A percentile compares a stretch with the other conserved stretches of the same genome.
phyloP scores from a whole-genome alignment of 2,888 invertebrate species.

The Platycheirus albimanus region DNA sequence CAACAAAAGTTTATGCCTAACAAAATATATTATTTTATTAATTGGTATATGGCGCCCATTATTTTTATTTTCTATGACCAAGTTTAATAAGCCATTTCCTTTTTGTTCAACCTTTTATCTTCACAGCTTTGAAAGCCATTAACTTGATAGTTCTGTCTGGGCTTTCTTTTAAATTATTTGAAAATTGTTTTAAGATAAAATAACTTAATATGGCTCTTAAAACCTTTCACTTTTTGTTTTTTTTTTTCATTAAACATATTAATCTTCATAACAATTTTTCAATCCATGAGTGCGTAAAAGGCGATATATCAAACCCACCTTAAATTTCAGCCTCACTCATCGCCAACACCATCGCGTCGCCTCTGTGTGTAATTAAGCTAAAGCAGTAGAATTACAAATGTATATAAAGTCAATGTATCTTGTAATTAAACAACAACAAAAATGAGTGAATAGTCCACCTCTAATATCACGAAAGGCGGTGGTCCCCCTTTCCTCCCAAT shows the following conservation, averaged over 20 bases:
- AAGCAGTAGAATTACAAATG: constrained; percentile 21
- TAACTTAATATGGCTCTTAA: constrained; percentile 12
- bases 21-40: no score
- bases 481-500: neutral
- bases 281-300: constrained; percentile 18
- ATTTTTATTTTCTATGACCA: no score
- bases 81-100: constrained; percentile 4
- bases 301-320: neutral
- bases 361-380: constrained; percentile 21
- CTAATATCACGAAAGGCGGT: no score
- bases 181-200: constrained; percentile 5
- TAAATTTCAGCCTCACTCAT: neutral
- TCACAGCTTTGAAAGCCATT: constrained; percentile 3
- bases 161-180: constrained; percentile 5
- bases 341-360: constrained; percentile 17
- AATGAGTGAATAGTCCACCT: neutral
- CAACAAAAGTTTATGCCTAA: no score
- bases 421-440: constrained; percentile 20
- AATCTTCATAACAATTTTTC: constrained; percentile 16
- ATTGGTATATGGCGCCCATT: no score
- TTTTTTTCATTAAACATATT: neutral
- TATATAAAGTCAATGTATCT: constrained; percentile 24
- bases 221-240: constrained; percentile 33
- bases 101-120: neutral
- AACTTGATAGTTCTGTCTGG: neutral